Conservation (phyloP, 2,113 vertebrate species). For the Etia nguti region DNA sequence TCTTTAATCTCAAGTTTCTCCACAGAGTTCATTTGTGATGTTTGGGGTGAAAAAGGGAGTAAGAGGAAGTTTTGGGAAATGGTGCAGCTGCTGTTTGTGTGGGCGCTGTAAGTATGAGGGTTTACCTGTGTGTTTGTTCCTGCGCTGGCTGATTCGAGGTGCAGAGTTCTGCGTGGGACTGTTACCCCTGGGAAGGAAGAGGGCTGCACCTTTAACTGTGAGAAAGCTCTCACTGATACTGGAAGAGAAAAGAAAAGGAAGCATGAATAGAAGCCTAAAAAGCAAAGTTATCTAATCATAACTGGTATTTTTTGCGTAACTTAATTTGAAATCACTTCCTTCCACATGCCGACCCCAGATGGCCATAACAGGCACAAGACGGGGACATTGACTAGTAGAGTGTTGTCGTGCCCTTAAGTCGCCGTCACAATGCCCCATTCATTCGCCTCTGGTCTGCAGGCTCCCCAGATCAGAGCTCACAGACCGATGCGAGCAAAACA, state of each 20-base stretch:
- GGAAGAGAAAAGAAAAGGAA: constrained; percentile 12
- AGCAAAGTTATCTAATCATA: background rate
- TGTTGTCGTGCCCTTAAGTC: constrained; percentile 31
- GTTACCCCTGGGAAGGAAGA: constrained; percentile 92
- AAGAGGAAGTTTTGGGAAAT: background rate
- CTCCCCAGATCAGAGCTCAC: constrained; percentile 28
- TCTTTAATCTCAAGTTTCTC: background rate
- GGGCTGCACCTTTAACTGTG: constrained; percentile 95
- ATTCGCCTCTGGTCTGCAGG: background rate
- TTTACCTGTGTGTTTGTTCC: constrained; percentile 94
- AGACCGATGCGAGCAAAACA: constrained; percentile 16
- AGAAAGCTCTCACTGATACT: constrained; percentile 97
- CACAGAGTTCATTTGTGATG: background rate
- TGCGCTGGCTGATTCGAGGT: constrained; percentile 83
- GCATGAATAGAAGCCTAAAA: background rate
- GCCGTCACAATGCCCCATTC: constrained; percentile 46
- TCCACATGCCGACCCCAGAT: background rate
- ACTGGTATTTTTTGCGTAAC: background rate
- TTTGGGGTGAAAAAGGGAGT: background rate
- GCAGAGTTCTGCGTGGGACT: constrained; percentile 78
- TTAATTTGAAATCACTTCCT: background rate
- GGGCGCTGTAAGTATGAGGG: background rate
- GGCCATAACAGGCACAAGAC: background rate
- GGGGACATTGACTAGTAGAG: background rate
- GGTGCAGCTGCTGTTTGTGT: background rate